These are phyloP conservation scores for Glandiceps talaboti DNA, from an alignment of 53 echinoderm and acorn worm genomes.

Conservation along the genomic window DNA sequence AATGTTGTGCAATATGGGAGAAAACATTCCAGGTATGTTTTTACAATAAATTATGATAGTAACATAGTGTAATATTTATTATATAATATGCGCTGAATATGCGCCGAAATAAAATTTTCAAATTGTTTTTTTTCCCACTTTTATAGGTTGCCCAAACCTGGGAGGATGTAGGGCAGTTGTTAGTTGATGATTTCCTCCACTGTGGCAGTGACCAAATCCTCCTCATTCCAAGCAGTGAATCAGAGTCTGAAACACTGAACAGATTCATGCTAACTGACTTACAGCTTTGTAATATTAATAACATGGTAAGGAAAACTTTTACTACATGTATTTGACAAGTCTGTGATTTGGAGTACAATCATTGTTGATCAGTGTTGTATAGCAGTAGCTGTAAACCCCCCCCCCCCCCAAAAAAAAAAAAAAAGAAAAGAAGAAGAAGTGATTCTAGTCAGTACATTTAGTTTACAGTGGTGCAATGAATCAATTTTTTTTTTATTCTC, in stretches of 20 bases:
- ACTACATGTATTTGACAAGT: too few species aligned
- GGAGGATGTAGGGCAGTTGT: conserved; percentile 4
- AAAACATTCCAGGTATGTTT: conserved; percentile 36
- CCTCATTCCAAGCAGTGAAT: not conserved
- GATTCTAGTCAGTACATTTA: too few species aligned
- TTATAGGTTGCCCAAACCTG: conserved; percentile 22
- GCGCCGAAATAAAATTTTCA: too few species aligned
- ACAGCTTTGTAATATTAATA: conserved; percentile 10
- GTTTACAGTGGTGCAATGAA: too few species aligned
- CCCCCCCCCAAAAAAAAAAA: too few species aligned
- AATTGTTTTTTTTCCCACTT: not conserved
- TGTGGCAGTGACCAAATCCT: conserved; percentile 31
- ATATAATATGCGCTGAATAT: not conserved
- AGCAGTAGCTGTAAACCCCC: too few species aligned
- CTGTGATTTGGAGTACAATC: too few species aligned
- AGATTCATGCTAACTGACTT: conserved; percentile 27
- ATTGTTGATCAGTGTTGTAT: too few species aligned
- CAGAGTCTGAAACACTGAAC: not conserved
- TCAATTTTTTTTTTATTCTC: too few species aligned
- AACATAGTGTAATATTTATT: not conserved
- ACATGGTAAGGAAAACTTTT: conserved; percentile 5
- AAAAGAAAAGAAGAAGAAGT: too few species aligned
- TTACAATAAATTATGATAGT: too few species aligned
- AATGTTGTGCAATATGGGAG: conserved; percentile 22
- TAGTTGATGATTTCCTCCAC: conserved; percentile 31